phyloP scores from a whole-genome alignment of 2,797 vertebrate genomes.

The Ispidina lecontei region DNA sequence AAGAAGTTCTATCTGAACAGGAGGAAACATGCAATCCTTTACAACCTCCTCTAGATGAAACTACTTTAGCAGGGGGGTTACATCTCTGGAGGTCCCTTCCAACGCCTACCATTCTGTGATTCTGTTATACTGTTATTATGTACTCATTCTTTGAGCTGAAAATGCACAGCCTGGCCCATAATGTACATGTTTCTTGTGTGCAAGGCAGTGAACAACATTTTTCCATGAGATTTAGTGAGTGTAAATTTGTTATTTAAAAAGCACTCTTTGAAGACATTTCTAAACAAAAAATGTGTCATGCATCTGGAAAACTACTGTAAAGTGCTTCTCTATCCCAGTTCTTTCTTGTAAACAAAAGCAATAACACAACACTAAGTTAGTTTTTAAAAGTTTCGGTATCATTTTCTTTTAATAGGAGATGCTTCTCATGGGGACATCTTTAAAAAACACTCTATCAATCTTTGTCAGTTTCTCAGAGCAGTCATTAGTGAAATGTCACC shows the following conservation, averaged over 20 bases:
- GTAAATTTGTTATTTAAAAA: not conserved
- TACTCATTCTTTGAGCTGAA: not conserved
- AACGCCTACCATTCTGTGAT: not conserved
- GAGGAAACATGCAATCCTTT: not conserved
- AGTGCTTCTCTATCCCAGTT: not conserved
- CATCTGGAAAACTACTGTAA: not conserved
- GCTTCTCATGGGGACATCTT: constrained; percentile 56
- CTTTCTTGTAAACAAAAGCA: constrained; percentile 15
- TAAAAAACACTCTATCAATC: constrained; percentile 71
- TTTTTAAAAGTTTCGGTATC: constrained; percentile 36
- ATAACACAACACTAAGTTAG: not conserved
- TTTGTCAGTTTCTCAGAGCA: constrained; percentile 74
- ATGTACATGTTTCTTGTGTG: not conserved
- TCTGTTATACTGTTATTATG: not conserved
- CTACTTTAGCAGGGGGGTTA: not conserved
- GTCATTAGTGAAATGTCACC: constrained; percentile 80
- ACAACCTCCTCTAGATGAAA: not conserved
- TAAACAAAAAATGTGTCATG: not conserved
- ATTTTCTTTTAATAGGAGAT: constrained; percentile 50
- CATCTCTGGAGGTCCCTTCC: not conserved
- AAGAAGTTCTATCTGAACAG: not conserved
- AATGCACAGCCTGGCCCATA: not conserved
- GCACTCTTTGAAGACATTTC: not conserved
- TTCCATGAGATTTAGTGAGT: not conserved
- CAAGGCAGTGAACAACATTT: not conserved